A percentile compares a stretch with the other conserved stretches of the same genome.
Evolutionary conservation across 2,888 invertebrate species (phyloP).

Genomic region (Trachelus iudaicus): DNA sequence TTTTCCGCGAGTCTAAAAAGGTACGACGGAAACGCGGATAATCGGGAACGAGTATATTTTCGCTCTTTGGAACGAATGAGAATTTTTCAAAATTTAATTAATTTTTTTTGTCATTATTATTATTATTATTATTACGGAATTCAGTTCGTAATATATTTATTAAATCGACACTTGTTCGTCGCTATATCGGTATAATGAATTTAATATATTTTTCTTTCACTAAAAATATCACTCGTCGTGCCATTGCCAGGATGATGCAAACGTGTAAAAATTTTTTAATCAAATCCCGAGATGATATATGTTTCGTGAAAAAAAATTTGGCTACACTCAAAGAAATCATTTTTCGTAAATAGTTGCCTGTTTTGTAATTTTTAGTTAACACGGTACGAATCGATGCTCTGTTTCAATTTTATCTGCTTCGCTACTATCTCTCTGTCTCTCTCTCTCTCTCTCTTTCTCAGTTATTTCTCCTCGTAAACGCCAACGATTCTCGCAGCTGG

Average conservation of each 20-base stretch:
- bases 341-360: neutral
- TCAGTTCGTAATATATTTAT: no score
- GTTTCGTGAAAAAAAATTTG: neutral
- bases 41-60: neutral
- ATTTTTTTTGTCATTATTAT: neutral
- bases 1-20: neutral
- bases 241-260: no score
- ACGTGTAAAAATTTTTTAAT: no score
- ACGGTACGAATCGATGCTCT: neutral
- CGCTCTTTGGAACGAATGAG: no score
- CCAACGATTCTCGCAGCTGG: neutral
- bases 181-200: no score
- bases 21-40: neutral
- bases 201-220: neutral
- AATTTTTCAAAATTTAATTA: no score
- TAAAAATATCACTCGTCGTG: neutral
- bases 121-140: neutral
- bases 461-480: neutral
- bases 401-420: neutral
- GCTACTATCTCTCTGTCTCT: neutral
- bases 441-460: neutral
- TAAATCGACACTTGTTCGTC: no score
- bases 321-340: neutral
- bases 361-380: neutral
- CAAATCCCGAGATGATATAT: neutral